Evolutionary conservation across 2,113 vertebrate genomes (phyloP).

Genomic region (Cisticola juncidis): DNA sequence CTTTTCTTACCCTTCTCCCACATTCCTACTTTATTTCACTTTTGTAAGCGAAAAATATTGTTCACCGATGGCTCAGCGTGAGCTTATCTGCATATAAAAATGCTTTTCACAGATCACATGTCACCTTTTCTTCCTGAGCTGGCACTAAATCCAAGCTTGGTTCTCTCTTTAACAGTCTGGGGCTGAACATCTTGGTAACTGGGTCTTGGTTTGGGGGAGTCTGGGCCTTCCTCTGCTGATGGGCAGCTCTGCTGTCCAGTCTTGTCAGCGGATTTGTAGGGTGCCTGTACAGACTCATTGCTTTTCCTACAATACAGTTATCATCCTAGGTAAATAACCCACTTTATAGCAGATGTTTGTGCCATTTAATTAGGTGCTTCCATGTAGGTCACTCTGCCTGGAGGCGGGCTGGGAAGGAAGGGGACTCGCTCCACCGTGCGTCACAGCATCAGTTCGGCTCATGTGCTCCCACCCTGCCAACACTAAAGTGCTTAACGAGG

Average conservation of each 20-base stretch:
- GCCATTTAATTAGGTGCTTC: constrained; percentile 13
- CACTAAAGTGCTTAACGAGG: background rate
- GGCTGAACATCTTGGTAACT: background rate
- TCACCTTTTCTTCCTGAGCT: background rate
- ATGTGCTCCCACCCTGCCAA: background rate
- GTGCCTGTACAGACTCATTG: background rate
- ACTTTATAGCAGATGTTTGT: background rate
- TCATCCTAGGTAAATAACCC: background rate
- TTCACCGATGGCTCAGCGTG: background rate
- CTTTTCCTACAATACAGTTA: background rate
- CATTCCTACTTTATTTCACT: background rate
- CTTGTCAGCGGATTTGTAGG: background rate
- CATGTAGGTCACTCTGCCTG: constrained; percentile 38
- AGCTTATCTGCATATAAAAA: background rate
- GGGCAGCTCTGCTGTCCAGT: background rate
- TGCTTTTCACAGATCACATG: background rate
- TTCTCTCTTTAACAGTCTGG: background rate
- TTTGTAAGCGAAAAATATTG: background rate
- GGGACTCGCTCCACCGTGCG: accelerated
- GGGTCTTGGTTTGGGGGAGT: background rate
- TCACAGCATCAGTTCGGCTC: background rate
- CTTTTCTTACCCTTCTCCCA: background rate
- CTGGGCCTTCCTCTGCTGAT: background rate
- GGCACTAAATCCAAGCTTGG: background rate
- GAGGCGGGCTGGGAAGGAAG: background rate